Conservation (phyloP, 2,797 vertebrate genomes). For the Poeciliopsis presidionis region DNA sequence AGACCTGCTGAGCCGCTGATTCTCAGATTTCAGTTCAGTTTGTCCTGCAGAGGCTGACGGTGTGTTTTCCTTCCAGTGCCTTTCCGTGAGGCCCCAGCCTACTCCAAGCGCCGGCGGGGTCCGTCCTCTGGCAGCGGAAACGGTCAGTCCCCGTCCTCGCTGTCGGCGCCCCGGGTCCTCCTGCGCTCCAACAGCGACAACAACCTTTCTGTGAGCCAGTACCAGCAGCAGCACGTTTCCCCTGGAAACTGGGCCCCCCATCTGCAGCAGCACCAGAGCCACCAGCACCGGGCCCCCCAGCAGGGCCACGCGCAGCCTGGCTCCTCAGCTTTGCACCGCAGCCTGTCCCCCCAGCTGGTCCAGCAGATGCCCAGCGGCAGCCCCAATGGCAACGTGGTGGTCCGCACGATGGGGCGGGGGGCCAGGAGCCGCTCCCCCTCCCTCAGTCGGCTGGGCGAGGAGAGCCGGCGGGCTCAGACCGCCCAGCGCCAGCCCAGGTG, state of each 20-base stretch:
- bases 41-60: background rate
- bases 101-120: conserved; percentile 88
- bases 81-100: conserved; percentile 93
- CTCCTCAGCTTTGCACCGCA: conserved; percentile 86
- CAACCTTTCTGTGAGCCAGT: conserved; percentile 85
- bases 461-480: conserved; percentile 61
- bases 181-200: conserved; percentile 97
- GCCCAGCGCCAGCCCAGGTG: conserved; percentile 71
- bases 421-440: conserved; percentile 90
- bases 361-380: conserved; percentile 89
- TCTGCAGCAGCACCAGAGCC: conserved; percentile 57
- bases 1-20: background rate
- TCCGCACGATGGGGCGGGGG: conserved; percentile 88
- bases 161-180: conserved; percentile 89
- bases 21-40: background rate
- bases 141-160: conserved; percentile 74
- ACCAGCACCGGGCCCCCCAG: conserved; percentile 74
- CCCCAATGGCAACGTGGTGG: conserved; percentile 87
- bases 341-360: conserved; percentile 93
- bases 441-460: conserved; percentile 91
- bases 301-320: conserved; percentile 77
- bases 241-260: conserved; percentile 59
- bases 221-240: conserved; percentile 62
- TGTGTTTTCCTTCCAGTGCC: conserved; percentile 82
- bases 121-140: conserved; percentile 74